Evolutionary conservation across 2,113 vertebrate species (phyloP), one percentile per base, ranked within the genome.

Genomic region (Bambusicola thoracicus): DNA sequence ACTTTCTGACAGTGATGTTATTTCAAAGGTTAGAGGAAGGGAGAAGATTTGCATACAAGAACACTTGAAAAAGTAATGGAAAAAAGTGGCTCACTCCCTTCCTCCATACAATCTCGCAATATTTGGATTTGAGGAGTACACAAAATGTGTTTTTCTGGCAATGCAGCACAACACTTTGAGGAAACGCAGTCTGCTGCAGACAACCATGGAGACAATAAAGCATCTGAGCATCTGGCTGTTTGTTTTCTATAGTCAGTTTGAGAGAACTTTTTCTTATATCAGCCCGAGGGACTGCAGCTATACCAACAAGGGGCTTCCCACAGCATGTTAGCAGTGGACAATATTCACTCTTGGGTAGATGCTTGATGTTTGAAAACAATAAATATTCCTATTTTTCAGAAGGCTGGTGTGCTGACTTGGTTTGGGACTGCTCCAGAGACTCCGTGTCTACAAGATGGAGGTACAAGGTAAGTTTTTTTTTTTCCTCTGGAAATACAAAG

Each of bases 1-100:
- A 7, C 68, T 89, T 29, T 70, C 93, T 75, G 90, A 85, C 87
- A 95, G 55, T 58, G 29, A 62, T 87, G 29, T 93, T 93, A 76
- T 97, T 94, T 91, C 79, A 90, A 77, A 86, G 85, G 72, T 86
- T 92, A 86, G 81, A 77, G 73, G 12, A 68, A 94, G 27, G 66
- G 49, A 94, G 34, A 87, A 44, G 6, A 89, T 78, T 94, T 95
- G 38, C 78, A 94, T 85, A 51, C 77, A 94, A 80, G 8, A 85
- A 43, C 18, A 4, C 49, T 78, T 55, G 59, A 80, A 95, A 44
- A 72, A 58, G 84, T 67, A 93, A 81, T 24, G 69, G 43, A 66
- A 46, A 88, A 92, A 88, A 85, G 43, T 77, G 62, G 79, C 55
- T 90, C 34, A 81, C 7, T 63, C 24, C 48, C 30, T 46, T 77